A percentile compares a stretch with the other conserved stretches of the same genome.
Conservation (phyloP, 1,140 invertebrate genomes). For the Papilio polytes region DNA sequence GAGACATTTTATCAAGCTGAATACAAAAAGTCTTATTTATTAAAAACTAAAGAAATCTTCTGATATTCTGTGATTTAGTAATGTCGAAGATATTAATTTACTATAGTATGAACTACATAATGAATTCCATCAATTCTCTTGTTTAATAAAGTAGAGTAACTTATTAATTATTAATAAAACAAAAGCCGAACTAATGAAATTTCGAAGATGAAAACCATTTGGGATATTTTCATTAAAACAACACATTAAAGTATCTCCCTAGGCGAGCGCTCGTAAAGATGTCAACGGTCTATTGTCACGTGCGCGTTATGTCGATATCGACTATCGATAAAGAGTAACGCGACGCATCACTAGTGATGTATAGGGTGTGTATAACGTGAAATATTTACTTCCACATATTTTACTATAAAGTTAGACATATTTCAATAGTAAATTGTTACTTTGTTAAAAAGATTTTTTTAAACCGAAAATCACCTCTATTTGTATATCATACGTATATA, state of each 20-base stretch:
- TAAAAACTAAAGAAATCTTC: neutral
- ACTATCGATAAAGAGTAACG: slow-evolving; percentile 53
- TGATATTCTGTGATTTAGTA: neutral
- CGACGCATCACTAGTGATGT: slow-evolving; percentile 49
- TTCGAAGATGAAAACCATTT: slow-evolving; percentile 14
- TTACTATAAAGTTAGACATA: neutral
- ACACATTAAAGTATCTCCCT: slow-evolving; percentile 37
- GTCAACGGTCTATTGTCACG: slow-evolving; percentile 47
- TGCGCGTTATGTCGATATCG: slow-evolving; percentile 46
- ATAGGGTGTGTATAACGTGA: slow-evolving; percentile 29
- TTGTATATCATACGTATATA: neutral
- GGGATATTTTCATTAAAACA: slow-evolving; percentile 36
- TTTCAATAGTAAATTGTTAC: neutral
- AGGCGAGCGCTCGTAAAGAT: slow-evolving; percentile 43
- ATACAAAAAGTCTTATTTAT: neutral
- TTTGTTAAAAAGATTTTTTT: neutral
- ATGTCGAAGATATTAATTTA: too few relatives aligned
- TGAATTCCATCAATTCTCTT: neutral
- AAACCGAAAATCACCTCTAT: too few relatives aligned
- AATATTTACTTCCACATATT: neutral
- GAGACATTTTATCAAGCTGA: slow-evolving; percentile 2
- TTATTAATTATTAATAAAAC: slow-evolving; percentile 8
- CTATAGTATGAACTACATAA: neutral
- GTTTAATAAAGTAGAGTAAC: neutral
- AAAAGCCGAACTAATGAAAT: slow-evolving; percentile 17